These are phyloP conservation scores for Melieria picta DNA, from an alignment of 2,888 invertebrate species.

Conservation along the genomic window DNA sequence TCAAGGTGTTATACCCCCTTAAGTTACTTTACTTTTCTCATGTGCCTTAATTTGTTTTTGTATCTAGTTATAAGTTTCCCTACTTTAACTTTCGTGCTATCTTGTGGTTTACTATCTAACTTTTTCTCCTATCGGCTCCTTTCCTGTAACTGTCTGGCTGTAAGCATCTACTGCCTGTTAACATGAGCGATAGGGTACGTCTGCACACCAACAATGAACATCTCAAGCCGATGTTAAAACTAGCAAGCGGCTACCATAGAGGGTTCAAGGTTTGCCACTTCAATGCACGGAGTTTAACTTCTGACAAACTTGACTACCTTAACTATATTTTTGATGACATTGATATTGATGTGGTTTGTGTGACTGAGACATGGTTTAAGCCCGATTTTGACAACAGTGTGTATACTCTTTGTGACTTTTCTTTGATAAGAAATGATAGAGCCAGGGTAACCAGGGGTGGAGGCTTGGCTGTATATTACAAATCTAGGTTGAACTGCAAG, in stretches of 20 bases:
- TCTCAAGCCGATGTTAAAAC: not conserved
- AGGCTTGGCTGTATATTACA: conserved; percentile 7
- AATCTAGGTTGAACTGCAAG: not conserved
- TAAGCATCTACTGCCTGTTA: conserved; percentile 3
- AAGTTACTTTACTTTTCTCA: not conserved
- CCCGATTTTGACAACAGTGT: not conserved
- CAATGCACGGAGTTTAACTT: conserved; percentile 10
- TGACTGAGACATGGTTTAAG: conserved; percentile 1
- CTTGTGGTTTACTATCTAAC: not conserved
- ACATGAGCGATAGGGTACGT: not conserved
- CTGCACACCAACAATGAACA: conserved; percentile 8
- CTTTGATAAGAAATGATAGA: conserved; percentile 15
- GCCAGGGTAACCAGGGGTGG: conserved; percentile 8
- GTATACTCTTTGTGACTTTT: conserved; percentile 9
- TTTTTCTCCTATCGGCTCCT: not conserved
- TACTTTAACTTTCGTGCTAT: not conserved
- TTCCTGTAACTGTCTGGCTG: not conserved
- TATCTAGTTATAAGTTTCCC: not conserved
- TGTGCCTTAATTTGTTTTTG: not conserved
- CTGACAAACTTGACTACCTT: conserved; percentile 6
- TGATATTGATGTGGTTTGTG: conserved; percentile 7
- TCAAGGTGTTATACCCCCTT: too few species aligned
- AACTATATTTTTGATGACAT: conserved; percentile 5
- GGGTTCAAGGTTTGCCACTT: conserved; percentile 8
- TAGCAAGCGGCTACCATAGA: conserved; percentile 1